phyloP scores from a whole-genome alignment of 2,888 invertebrate species.

The Leptothorax acervorum region DNA sequence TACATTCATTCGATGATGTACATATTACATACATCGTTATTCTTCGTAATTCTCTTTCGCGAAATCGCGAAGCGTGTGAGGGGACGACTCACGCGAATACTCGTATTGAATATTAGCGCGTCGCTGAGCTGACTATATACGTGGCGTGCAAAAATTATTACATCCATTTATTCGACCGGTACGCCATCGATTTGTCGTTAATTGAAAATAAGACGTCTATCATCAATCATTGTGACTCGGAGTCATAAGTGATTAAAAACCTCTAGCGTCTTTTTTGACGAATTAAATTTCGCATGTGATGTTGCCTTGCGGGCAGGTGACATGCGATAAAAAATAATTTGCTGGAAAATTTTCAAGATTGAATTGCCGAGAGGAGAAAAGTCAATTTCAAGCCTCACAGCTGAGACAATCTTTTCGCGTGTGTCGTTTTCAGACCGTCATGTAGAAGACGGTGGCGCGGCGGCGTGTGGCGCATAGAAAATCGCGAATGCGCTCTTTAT shows the following conservation, averaged over 20 bases:
- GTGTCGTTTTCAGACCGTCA: not conserved
- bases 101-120: constrained; percentile 51
- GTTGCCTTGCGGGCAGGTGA: not conserved
- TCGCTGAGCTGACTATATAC: not conserved
- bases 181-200: not conserved
- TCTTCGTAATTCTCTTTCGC: constrained; percentile 6
- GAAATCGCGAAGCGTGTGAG: not conserved
- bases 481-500: constrained; percentile 67
- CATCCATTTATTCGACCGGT: not conserved
- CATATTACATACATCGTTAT: not conserved
- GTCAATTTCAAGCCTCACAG: not conserved
- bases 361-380: not conserved
- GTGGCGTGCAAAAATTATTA: not conserved
- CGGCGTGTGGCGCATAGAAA: constrained; percentile 41
- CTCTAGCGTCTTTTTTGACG: too few species aligned
- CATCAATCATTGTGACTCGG: too few species aligned
- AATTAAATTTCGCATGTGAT: not conserved
- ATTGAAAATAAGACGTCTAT: not conserved
- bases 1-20: constrained; percentile 13
- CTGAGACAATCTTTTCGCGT: not conserved
- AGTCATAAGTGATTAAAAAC: not conserved
- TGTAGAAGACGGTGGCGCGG: not conserved
- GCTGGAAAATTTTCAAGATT: not conserved
- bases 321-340: not conserved
- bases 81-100: constrained; percentile 55